These are phyloP conservation scores for Cabera pusaria DNA, from an alignment of 2,888 invertebrate genomes.

Conservation along the genomic window DNA sequence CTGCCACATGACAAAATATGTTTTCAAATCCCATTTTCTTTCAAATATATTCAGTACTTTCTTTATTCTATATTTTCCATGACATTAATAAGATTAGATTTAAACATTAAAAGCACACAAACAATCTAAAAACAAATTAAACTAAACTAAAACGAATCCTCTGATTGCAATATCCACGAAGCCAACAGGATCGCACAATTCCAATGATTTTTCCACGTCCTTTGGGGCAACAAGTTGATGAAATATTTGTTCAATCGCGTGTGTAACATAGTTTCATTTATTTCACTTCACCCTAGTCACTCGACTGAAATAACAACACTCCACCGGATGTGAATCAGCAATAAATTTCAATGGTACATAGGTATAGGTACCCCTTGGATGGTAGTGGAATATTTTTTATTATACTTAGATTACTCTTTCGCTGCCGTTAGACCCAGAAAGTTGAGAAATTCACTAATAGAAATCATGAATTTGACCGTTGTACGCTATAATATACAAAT, in stretches of 20 bases:
- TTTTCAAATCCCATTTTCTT: too few relatives aligned
- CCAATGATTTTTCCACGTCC: constrained; percentile 63
- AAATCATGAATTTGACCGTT: too few relatives aligned
- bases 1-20: too few relatives aligned
- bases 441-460: too few relatives aligned
- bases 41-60: too few relatives aligned
- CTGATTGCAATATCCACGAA: constrained; percentile 49
- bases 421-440: too few relatives aligned
- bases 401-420: too few relatives aligned
- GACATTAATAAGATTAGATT: too few relatives aligned
- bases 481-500: background rate
- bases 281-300: constrained; percentile 74
- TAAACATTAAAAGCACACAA: too few relatives aligned
- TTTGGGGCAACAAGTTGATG: constrained; percentile 77
- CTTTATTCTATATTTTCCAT: too few relatives aligned
- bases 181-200: constrained; percentile 23
- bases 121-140: constrained; percentile 1
- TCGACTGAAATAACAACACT: constrained; percentile 75
- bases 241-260: constrained; percentile 79
- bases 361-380: constrained; percentile 29
- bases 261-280: constrained; percentile 80
- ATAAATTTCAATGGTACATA: constrained; percentile 65
- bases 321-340: constrained; percentile 70
- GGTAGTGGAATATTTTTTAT: constrained; percentile 16
- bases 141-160: constrained; percentile 2